phyloP scores from a whole-genome alignment of 2,113 vertebrate genomes.

The Pipa parva region DNA sequence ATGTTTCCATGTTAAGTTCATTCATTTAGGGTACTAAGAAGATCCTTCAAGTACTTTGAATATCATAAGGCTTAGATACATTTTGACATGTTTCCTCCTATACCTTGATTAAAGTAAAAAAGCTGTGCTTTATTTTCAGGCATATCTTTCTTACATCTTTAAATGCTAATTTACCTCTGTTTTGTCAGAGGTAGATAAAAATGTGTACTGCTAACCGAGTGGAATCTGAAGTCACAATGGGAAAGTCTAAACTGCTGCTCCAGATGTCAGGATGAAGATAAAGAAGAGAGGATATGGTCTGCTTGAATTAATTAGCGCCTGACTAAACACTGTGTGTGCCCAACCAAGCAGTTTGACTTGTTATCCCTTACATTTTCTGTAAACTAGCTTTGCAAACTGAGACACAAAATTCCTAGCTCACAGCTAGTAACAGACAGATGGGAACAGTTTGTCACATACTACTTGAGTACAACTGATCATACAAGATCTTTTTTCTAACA shows the following conservation, averaged over 20 bases:
- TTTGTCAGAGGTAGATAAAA: neutral
- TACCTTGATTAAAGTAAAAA: too few species aligned
- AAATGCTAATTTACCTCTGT: too few species aligned
- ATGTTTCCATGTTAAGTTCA: too few species aligned
- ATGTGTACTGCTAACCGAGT: neutral
- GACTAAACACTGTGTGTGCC: constrained; percentile 34
- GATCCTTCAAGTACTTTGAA: too few species aligned
- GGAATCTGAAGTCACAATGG: constrained; percentile 15
- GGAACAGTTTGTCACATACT: constrained; percentile 10
- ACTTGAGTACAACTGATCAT: constrained; percentile 22
- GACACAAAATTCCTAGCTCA: constrained; percentile 32
- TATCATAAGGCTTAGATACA: too few species aligned
- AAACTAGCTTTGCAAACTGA: constrained; percentile 16
- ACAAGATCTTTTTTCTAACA: neutral
- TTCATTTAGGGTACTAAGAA: too few species aligned
- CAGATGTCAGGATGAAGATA: constrained; percentile 38
- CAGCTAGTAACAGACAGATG: constrained; percentile 27
- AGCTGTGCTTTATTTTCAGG: too few species aligned
- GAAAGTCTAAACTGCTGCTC: constrained; percentile 29
- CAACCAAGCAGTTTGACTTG: constrained; percentile 14
- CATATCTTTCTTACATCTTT: too few species aligned
- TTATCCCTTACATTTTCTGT: constrained; percentile 27
- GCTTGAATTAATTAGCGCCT: constrained; percentile 41
- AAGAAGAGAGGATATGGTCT: constrained; percentile 37
- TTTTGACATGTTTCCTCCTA: too few species aligned